These are phyloP conservation scores for Trichogramma dendrolimi DNA, from an alignment of 2,888 invertebrate genomes.

Conservation along the genomic window DNA sequence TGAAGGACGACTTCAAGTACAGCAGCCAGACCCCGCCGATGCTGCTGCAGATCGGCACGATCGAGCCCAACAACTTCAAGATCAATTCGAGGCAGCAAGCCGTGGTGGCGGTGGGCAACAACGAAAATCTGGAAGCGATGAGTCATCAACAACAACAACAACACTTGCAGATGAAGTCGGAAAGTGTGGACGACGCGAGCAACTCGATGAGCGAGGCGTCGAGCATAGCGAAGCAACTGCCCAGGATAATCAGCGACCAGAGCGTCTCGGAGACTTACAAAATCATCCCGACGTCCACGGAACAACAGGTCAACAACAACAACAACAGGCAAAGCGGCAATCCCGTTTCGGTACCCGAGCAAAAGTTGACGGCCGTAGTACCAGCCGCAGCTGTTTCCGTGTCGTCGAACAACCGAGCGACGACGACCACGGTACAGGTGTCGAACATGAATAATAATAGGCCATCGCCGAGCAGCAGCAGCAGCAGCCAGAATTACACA, in stretches of 20 bases:
- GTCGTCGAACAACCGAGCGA: slow-evolving; percentile 19
- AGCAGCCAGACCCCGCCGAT: slow-evolving; percentile 51
- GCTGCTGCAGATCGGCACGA: slow-evolving; percentile 48
- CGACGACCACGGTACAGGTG: slow-evolving; percentile 17
- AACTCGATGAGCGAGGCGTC: background rate
- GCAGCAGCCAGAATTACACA: background rate
- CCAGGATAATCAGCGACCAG: slow-evolving; percentile 45
- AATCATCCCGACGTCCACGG: slow-evolving; percentile 38
- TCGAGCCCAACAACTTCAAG: slow-evolving; percentile 50
- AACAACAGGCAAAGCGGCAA: too few relatives aligned
- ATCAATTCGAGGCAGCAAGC: slow-evolving; percentile 36
- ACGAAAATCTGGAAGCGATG: slow-evolving; percentile 23
- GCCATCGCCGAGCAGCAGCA: too few relatives aligned
- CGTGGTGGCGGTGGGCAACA: too few relatives aligned
- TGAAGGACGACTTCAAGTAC: slow-evolving; percentile 51
- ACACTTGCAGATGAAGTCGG: slow-evolving; percentile 23
- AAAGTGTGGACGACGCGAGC: slow-evolving; percentile 14
- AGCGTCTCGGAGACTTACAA: slow-evolving; percentile 45
- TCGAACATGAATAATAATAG: slow-evolving; percentile 3
- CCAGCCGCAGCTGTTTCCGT: slow-evolving; percentile 12
- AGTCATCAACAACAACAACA: slow-evolving; percentile 6
- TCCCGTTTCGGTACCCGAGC: slow-evolving; percentile 3
- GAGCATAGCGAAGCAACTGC: slow-evolving; percentile 35
- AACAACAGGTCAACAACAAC: slow-evolving; percentile 14
- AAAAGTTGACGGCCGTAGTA: slow-evolving; percentile 15